Evolutionary conservation across 2,888 invertebrate species (phyloP).

Genomic region (Ganaspis brasiliensis): DNA sequence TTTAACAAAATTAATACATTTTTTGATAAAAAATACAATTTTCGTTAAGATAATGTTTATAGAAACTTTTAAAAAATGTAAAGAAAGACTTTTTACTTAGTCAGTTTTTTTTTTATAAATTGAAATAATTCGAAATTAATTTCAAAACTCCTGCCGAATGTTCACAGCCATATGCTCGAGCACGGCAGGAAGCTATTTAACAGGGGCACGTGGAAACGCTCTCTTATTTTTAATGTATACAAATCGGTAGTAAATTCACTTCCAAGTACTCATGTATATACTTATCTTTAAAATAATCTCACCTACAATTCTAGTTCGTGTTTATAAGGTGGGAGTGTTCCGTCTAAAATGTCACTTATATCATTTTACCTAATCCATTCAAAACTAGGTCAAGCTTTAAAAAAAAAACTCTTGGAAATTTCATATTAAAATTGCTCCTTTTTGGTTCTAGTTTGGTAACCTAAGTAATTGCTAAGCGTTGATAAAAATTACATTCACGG

Average conservation of each 20-base stretch:
- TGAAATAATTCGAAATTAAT: not conserved
- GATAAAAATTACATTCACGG: not conserved
- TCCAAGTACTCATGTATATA: not conserved
- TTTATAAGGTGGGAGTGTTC: not conserved
- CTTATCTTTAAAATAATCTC: constrained; percentile 11
- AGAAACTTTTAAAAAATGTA: too few species aligned
- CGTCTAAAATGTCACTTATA: constrained; percentile 14
- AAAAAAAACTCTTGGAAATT: not conserved
- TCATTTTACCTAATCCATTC: not conserved
- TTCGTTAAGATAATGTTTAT: too few species aligned
- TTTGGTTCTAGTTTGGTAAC: not conserved
- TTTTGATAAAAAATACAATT: too few species aligned
- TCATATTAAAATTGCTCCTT: not conserved
- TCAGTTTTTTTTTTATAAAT: too few species aligned
- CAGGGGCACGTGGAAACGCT: constrained; percentile 1
- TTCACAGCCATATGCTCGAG: not conserved
- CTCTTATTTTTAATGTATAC: constrained; percentile 5
- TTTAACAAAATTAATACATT: too few species aligned
- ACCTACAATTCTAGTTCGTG: constrained; percentile 18
- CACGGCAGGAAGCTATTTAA: not conserved
- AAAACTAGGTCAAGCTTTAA: constrained; percentile 5
- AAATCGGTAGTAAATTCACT: not conserved
- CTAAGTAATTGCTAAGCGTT: constrained; percentile 1
- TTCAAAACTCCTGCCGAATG: constrained; percentile 10
- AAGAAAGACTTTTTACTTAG: too few species aligned